Evolutionary conservation across 2,888 invertebrate species (phyloP).

Genomic region (Caenorhabditis zanzibari): DNA sequence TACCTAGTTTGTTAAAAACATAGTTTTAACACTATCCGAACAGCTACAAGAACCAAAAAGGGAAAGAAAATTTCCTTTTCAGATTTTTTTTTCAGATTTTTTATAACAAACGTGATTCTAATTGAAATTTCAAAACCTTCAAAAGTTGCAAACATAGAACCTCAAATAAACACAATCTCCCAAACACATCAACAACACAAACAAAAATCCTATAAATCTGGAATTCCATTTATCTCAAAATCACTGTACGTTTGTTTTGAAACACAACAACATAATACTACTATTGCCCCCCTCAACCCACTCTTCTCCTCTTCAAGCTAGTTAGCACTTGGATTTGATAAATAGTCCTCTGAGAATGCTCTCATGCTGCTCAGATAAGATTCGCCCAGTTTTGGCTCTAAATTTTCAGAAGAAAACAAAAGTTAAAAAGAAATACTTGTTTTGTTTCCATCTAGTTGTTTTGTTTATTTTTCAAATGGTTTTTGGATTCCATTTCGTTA

Average conservation of each 20-base stretch:
- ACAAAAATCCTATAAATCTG: neutral
- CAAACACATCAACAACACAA: too few relatives aligned
- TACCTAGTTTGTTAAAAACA: too few relatives aligned
- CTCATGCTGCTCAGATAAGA: neutral
- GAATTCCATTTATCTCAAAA: neutral
- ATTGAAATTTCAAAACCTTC: neutral
- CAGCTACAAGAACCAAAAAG: too few relatives aligned
- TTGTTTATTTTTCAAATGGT: neutral
- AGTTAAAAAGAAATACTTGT: too few relatives aligned
- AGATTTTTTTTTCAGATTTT: too few relatives aligned
- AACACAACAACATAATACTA: neutral
- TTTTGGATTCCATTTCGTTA: neutral
- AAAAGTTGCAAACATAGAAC: too few relatives aligned
- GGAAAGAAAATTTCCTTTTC: too few relatives aligned
- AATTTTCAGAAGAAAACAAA: slow-evolving; percentile 14
- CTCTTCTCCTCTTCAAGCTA: slow-evolving; percentile 10
- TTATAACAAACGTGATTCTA: too few relatives aligned
- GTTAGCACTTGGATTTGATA: slow-evolving; percentile 56
- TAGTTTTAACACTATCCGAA: too few relatives aligned
- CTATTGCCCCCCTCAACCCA: neutral
- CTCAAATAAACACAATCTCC: too few relatives aligned
- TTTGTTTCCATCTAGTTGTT: too few relatives aligned
- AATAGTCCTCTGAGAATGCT: slow-evolving; percentile 52
- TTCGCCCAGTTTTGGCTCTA: neutral
- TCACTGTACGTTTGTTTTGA: slow-evolving; percentile 30